Evolutionary conservation across 1,140 invertebrate species (phyloP).

Genomic region (Drosophila lacteicornis): DNA sequence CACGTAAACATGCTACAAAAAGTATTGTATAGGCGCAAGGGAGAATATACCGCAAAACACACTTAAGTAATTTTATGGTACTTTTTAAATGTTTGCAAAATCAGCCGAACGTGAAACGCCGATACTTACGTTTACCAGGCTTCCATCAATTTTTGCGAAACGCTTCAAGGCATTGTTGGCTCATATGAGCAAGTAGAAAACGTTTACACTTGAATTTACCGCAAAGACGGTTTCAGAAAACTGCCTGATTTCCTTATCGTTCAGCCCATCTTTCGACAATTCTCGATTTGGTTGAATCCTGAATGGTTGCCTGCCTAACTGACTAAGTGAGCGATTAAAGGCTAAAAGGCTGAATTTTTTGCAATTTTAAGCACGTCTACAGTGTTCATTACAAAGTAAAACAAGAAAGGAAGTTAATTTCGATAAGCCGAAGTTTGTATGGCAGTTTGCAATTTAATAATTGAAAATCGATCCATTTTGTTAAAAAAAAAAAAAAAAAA

Average conservation of each 20-base stretch:
- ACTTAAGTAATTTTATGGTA: slow-evolving; percentile 78
- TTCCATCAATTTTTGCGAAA: slow-evolving; percentile 56
- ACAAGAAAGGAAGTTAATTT: not conserved
- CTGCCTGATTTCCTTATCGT: slow-evolving; percentile 24
- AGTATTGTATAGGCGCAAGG: slow-evolving; percentile 43
- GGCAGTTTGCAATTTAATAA: too few relatives aligned
- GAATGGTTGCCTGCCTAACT: slow-evolving; percentile 53
- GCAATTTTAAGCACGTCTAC: slow-evolving; percentile 15
- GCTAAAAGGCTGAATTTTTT: slow-evolving; percentile 38
- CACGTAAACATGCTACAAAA: slow-evolving; percentile 64
- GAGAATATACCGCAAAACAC: slow-evolving; percentile 57
- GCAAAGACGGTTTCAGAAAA: slow-evolving; percentile 13
- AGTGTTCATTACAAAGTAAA: not conserved
- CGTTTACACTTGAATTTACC: slow-evolving; percentile 46
- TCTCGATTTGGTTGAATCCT: slow-evolving; percentile 42
- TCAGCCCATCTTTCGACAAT: slow-evolving; percentile 31
- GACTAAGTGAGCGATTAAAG: slow-evolving; percentile 24
- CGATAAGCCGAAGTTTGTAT: too few relatives aligned
- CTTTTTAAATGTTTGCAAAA: slow-evolving; percentile 75
- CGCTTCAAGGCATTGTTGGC: slow-evolving; percentile 25
- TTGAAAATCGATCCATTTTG: too few relatives aligned
- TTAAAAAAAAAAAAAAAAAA: too few relatives aligned
- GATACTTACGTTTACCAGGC: not conserved
- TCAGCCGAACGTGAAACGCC: slow-evolving; percentile 54
- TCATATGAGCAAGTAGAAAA: slow-evolving; percentile 38